Percentiles rank a stretch among this genome's conserved stretches.
Evolutionary conservation across 2,113 vertebrate species (phyloP).

Genomic region (Ictidomys tridecemlineatus): DNA sequence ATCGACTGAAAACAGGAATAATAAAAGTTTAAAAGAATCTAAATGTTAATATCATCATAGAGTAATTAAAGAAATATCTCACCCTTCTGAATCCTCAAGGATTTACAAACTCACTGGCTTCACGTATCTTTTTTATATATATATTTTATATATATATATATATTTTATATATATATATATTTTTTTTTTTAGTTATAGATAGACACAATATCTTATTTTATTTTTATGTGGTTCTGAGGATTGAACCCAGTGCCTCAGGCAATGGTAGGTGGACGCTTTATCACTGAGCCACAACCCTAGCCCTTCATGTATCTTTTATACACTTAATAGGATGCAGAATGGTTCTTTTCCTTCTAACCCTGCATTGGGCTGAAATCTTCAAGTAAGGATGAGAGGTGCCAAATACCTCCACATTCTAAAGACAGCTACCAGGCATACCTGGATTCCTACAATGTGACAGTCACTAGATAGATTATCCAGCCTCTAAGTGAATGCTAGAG

Average conservation of each 20-base stretch:
- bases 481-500: not conserved
- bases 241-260: too few relatives aligned
- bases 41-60: conserved; percentile 28
- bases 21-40: conserved; percentile 38
- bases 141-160: not conserved
- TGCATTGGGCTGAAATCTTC: not conserved
- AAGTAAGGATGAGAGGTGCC: not conserved
- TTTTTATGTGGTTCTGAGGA: too few relatives aligned
- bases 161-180: not conserved
- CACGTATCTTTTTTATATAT: not conserved
- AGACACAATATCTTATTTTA: too few relatives aligned
- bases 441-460: not conserved
- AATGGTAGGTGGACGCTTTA: too few relatives aligned
- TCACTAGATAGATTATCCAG: not conserved
- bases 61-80: conserved; percentile 41
- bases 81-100: not conserved
- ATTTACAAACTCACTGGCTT: not conserved
- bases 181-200: too few relatives aligned
- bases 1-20: conserved; percentile 19
- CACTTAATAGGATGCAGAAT: not conserved
- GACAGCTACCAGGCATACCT: not conserved
- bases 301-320: not conserved
- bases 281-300: too few relatives aligned
- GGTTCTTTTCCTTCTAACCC: not conserved
- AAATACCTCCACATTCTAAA: not conserved